Percentiles rank a stretch among this genome's conserved stretches.
Evolutionary conservation across 2,888 invertebrate species (phyloP).

Genomic region (Saturnia pavonia): DNA sequence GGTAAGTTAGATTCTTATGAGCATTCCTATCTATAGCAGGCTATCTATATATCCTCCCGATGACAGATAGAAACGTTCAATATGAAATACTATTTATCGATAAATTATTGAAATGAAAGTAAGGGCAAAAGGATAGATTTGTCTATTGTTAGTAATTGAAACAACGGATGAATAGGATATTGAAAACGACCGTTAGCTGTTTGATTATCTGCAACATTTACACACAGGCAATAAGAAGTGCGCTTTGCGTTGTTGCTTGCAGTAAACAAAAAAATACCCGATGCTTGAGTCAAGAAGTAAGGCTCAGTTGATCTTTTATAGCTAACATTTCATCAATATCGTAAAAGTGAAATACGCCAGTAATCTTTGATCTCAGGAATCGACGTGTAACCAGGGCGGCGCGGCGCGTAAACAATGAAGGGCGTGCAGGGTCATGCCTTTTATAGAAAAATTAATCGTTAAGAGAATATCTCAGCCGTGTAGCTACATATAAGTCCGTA

Average conservation of each 20-base stretch:
- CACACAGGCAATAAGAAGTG: background rate
- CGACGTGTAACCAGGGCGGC: slow-evolving; percentile 27
- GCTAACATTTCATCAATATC: slow-evolving; percentile 57
- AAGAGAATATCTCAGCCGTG: slow-evolving; percentile 23
- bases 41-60: too few relatives aligned
- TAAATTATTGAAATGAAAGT: too few relatives aligned
- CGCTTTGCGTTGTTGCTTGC: slow-evolving; percentile 4
- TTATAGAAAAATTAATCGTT: slow-evolving; percentile 31
- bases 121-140: too few relatives aligned
- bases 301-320: slow-evolving; percentile 40
- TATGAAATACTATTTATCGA: too few relatives aligned
- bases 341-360: slow-evolving; percentile 48
- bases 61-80: too few relatives aligned
- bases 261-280: slow-evolving; percentile 34
- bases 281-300: slow-evolving; percentile 39
- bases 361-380: slow-evolving; percentile 61
- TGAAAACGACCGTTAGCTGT: too few relatives aligned
- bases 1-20: too few relatives aligned
- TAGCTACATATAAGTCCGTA: slow-evolving; percentile 15
- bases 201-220: too few relatives aligned
- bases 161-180: too few relatives aligned
- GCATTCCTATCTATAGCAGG: too few relatives aligned
- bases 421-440: slow-evolving; percentile 26
- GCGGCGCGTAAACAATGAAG: slow-evolving; percentile 43
- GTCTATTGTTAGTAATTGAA: too few relatives aligned